A percentile compares a stretch with the other conserved stretches of the same genome.
These are phyloP conservation scores for Tiliqua scincoides DNA, from an alignment of 2,113 vertebrate species.

Conservation along the genomic window DNA sequence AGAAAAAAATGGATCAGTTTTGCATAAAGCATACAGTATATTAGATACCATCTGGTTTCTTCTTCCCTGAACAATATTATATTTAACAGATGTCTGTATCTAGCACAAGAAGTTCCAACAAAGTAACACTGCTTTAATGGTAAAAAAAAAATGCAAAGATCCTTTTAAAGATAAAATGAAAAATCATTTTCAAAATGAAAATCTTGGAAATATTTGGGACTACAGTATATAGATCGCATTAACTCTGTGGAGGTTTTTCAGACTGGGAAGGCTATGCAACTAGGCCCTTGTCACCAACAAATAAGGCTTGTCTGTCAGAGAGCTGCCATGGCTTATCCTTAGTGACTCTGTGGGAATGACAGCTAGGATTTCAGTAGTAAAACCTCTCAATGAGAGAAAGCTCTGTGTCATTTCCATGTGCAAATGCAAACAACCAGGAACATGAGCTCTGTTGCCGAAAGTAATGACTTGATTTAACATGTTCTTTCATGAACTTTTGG, in stretches of 20 bases:
- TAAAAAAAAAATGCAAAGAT: not conserved
- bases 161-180: not conserved
- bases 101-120: not conserved
- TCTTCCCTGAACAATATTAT: not conserved
- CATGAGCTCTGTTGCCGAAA: not conserved
- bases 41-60: not conserved
- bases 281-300: not conserved
- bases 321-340: not conserved
- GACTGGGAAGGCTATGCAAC: no score
- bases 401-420: not conserved
- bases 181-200: not conserved
- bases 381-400: not conserved
- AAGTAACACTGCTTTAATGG: not conserved
- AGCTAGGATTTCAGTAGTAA: not conserved
- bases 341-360: not conserved
- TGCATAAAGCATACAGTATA: not conserved
- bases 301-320: not conserved
- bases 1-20: not conserved
- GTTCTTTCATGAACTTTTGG: slow-evolving; percentile 16
- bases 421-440: not conserved
- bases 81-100: not conserved
- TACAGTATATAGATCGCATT: not conserved
- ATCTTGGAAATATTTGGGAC: not conserved
- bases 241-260: not conserved
- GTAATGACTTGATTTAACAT: not conserved